phyloP scores from a whole-genome alignment of 2,888 invertebrate species.

The Balanococcus diminutus region DNA sequence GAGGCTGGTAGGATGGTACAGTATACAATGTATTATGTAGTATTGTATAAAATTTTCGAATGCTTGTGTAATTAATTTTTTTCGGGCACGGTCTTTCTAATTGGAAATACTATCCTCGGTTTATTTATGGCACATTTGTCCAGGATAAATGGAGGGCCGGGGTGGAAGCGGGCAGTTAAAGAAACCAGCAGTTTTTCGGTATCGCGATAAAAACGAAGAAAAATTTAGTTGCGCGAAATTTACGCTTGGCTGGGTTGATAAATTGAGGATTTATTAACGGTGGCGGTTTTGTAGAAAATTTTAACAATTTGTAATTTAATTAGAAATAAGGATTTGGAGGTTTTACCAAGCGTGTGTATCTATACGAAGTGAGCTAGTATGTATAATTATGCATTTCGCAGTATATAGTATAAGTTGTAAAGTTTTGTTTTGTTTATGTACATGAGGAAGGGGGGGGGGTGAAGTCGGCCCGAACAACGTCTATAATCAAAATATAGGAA shows the following conservation, averaged over 20 bases:
- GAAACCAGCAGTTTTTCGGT: constrained; percentile 6
- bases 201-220: constrained; percentile 30
- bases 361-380: not conserved
- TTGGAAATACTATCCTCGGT: constrained; percentile 27
- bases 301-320: constrained; percentile 40
- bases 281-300: constrained; percentile 22
- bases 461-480: not conserved
- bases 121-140: constrained; percentile 8
- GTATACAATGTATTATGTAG: not conserved
- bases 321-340: constrained; percentile 14
- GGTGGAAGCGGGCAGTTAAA: not conserved
- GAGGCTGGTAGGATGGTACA: not conserved
- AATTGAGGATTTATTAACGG: constrained; percentile 40
- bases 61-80: constrained; percentile 25
- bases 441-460: not conserved
- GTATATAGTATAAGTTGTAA: not conserved
- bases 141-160: not conserved
- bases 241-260: constrained; percentile 31
- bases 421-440: not conserved
- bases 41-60: not conserved
- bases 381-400: not conserved
- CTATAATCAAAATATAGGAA: not conserved
- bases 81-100: constrained; percentile 3
- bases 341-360: not conserved
- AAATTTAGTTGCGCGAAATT: constrained; percentile 21